Conservation (phyloP, 1,140 invertebrate species). For the Anoplolepis gracilipes region DNA sequence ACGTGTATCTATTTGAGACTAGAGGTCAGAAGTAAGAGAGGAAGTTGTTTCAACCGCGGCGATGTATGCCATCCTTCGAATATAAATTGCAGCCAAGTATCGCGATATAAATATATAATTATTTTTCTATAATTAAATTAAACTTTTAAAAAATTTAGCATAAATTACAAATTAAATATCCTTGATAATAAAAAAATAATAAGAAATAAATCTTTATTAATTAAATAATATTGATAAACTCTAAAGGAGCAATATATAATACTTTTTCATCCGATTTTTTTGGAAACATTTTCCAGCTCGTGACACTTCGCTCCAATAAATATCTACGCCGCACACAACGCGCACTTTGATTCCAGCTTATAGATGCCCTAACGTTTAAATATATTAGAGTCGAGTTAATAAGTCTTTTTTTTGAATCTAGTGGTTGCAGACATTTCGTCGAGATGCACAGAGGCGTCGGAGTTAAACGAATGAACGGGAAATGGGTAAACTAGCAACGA, state of each 20-base stretch:
- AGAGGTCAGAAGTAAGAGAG: slow-evolving; percentile 23
- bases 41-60: not conserved
- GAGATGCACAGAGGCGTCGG: slow-evolving; percentile 27
- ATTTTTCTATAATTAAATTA: slow-evolving; percentile 6
- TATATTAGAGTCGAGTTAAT: slow-evolving; percentile 46
- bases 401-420: slow-evolving; percentile 47
- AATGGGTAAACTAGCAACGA: slow-evolving; percentile 59
- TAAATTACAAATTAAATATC: not conserved
- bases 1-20: slow-evolving; percentile 27
- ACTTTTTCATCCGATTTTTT: not conserved
- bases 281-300: slow-evolving; percentile 5
- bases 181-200: not conserved
- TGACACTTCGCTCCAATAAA: slow-evolving; percentile 22
- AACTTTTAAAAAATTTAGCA: not conserved
- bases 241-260: not conserved
- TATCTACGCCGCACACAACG: slow-evolving; percentile 8
- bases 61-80: not conserved
- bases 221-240: not conserved
- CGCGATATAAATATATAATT: not conserved
- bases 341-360: slow-evolving; percentile 64
- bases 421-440: slow-evolving; percentile 20
- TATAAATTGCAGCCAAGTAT: slow-evolving; percentile 23
- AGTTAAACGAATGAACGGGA: slow-evolving; percentile 47
- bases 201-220: not conserved
- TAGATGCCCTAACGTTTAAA: slow-evolving; percentile 18